Evolutionary conservation across 1,140 invertebrate species (phyloP), one percentile per base, ranked within the genome.

Genomic region (Rhynchophorus ferrugineus): DNA sequence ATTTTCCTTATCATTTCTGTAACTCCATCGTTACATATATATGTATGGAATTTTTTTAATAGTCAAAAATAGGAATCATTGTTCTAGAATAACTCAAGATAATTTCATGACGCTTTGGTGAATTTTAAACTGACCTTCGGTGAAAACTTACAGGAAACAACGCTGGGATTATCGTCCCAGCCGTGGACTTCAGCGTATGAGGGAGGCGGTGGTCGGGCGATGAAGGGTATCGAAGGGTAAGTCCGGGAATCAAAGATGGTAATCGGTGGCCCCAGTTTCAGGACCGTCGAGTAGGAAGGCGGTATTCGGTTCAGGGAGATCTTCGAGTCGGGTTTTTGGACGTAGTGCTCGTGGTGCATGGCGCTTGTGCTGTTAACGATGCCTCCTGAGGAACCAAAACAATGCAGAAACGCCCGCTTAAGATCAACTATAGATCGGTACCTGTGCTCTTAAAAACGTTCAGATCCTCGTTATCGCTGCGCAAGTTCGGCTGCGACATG

Each of bases 281-380:
- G 46, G 8, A 65, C 58, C 5, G 63, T 56, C 3, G 64, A 66
- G 47, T 66, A 66, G 2, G 62, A 62, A 11, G 64, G 64, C 1
- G 61, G 63, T 13, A 59, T 49, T 29, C 53, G 43, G 24, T 9
- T 24, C 9, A 41, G 13, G 18, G 49, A 47, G 9, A 22, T 47
- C 14, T 36, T 33, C 3, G 5, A 22, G 1, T 17, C 3, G n/a
- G 14, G 5, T 22, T 42, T 47, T 6, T 22, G 22, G 9, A 54
- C 18, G 9, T 29, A 46, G 13, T 7, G 39, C 18, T 58, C 56
- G 22, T 37, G 21, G 41, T 54, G 51, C 44, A 57, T 42, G 5
- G 37, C 49, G 34, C 18, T 47, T 14, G 55, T 41, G 5, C 49
- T 52, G 21, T 57, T 57, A 3, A 57, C 29, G 16, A 57, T 11